phyloP scores from a whole-genome alignment of 2,797 vertebrate species.

The Platalea minor region DNA sequence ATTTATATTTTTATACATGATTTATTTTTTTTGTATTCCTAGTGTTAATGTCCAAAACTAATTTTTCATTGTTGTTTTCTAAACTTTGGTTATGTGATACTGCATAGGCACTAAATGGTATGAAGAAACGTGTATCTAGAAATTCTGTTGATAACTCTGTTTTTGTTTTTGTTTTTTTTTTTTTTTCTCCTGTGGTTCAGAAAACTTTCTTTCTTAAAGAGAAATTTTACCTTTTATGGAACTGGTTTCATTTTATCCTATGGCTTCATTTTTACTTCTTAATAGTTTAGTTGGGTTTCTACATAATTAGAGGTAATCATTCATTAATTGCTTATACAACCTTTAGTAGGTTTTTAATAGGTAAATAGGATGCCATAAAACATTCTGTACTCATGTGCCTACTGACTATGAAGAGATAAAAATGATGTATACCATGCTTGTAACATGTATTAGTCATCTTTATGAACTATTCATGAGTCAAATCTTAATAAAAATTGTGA shows the following conservation, averaged over 20 bases:
- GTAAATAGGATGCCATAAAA: background rate
- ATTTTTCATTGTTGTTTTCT: background rate
- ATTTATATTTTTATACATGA: background rate
- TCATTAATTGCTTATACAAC: background rate
- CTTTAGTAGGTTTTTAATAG: background rate
- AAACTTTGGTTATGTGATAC: background rate
- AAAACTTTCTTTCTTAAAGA: background rate
- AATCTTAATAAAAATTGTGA: background rate
- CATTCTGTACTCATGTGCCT: background rate
- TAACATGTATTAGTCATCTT: background rate
- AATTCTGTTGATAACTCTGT: background rate
- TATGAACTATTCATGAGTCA: background rate
- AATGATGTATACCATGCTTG: background rate
- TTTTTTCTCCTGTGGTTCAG: background rate
- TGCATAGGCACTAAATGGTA: background rate
- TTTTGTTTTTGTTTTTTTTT: background rate
- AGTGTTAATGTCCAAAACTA: background rate
- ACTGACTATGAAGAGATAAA: background rate
- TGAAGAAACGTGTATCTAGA: background rate
- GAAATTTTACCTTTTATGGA: background rate
- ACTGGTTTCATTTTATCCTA: background rate
- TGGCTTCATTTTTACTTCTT: background rate
- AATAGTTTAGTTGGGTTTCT: background rate
- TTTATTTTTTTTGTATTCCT: background rate
- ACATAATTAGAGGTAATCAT: background rate